A percentile compares a stretch with the other conserved stretches of the same genome.
These are phyloP conservation scores for Schizopygopsis pylzovi DNA, from an alignment of 2,797 vertebrate genomes.

Conservation along the genomic window DNA sequence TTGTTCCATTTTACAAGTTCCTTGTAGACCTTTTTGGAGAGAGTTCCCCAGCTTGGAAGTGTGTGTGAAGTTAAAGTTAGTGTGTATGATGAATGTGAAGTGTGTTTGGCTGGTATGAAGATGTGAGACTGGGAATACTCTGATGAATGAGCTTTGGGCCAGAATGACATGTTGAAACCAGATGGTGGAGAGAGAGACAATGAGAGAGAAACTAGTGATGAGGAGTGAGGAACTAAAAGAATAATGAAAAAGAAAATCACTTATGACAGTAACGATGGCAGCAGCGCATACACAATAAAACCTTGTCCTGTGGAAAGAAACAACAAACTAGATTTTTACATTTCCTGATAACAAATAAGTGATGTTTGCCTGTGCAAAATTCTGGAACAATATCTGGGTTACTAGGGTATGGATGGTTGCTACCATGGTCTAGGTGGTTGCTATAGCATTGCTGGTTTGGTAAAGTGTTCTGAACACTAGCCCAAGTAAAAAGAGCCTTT, in stretches of 20 bases:
- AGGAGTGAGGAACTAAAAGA: slow-evolving; percentile 13
- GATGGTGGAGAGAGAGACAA: slow-evolving; percentile 55
- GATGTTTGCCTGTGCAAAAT: neutral
- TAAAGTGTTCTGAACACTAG: neutral
- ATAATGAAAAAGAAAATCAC: slow-evolving; percentile 24
- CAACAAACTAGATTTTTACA: neutral
- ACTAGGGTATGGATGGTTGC: no score
- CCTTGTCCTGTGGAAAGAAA: neutral
- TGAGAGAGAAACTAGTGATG: slow-evolving; percentile 22
- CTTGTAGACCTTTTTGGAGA: neutral
- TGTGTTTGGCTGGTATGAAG: slow-evolving; percentile 10
- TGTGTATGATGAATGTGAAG: slow-evolving; percentile 33
- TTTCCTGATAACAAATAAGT: neutral
- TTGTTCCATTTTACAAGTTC: neutral
- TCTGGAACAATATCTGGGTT: neutral
- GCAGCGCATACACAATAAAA: neutral
- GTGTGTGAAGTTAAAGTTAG: slow-evolving; percentile 23
- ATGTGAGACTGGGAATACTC: slow-evolving; percentile 41
- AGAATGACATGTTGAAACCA: slow-evolving; percentile 65
- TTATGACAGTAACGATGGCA: slow-evolving; percentile 21
- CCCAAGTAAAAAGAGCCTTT: neutral
- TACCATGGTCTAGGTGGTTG: neutral
- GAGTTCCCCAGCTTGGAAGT: neutral
- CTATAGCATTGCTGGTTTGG: neutral
- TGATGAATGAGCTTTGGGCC: slow-evolving; percentile 63